Base-by-base conservation (phyloP, 2,888 invertebrate genomes). In the Toxonevra muliebris region DNA sequence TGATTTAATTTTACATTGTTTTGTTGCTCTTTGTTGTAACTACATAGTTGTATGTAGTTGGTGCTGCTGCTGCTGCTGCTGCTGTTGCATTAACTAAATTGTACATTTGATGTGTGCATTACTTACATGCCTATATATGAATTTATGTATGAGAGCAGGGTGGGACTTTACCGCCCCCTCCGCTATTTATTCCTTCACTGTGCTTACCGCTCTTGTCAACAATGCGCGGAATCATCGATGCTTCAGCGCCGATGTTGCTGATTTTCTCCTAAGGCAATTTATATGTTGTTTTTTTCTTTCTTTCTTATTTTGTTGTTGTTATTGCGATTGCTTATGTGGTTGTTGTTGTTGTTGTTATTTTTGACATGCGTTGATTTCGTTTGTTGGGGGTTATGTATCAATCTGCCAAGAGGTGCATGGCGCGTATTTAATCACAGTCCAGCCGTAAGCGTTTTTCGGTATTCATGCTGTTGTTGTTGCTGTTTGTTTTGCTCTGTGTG, bases 351-450 rank as follows among this genome's bases (percentile, higher is more conserved):
- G 66, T 54, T 50, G 40, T 66, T 61, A 42, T 54, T 52, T 61
- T 69, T 67, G 61, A 67, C 69, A 60, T 60, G 66, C 54, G 65
- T 69, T 69, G 68, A 69, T 65, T 69, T 57, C 30, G 58, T 62
- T 43, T 53, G 64, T 77, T 74, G 76, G 71, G 68, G 71, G 71
- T 80, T 76, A 81, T 79, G 80, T 77, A 79, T 80, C 79, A 80
- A 80, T 81, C 77, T 77, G 43, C 42, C 54, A 11, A 53, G n/a
- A 45, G 61, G 17, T 62, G 65, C 78, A 70, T 67, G 55, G 60
- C 65, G 58, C 63, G 20, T 54, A 65, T 61, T 70, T 68, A 50
- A 66, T 72, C 66, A 74, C 69, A 73, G 70, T 15, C 10, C n/a
- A 48, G 63, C 69, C 65, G 30, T 54, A 54, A 40, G 10, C 17